phyloP scores from a whole-genome alignment of 2,888 invertebrate species.

The Mythimna albipuncta region DNA sequence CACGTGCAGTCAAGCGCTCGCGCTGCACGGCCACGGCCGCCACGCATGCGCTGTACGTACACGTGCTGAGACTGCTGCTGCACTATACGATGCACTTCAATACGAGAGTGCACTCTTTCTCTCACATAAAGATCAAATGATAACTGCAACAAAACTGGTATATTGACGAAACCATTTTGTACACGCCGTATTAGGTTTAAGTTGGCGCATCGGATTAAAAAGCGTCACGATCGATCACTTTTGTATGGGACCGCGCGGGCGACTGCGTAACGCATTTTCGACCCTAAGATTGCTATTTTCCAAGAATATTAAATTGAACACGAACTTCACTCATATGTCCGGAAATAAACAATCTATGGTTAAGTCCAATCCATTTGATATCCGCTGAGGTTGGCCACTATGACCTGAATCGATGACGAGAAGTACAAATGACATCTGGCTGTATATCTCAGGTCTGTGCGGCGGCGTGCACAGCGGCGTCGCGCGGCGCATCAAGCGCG shows the following conservation, averaged over 20 bases:
- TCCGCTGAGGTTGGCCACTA: not conserved
- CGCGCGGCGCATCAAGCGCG: slow-evolving; percentile 90
- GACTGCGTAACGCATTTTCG: no score
- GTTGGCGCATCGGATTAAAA: no score
- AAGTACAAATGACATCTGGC: not conserved
- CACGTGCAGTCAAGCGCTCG: slow-evolving; percentile 22
- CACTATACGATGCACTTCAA: not conserved
- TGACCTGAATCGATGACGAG: not conserved
- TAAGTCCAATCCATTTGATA: no score
- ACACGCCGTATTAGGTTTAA: no score
- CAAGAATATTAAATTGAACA: no score
- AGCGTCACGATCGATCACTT: no score
- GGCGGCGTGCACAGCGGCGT: slow-evolving; percentile 94
- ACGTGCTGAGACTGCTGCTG: not conserved
- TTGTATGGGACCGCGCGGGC: no score
- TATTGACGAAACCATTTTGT: no score
- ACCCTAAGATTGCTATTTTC: no score
- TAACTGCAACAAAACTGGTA: no score
- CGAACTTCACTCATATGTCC: no score
- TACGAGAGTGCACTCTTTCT: not conserved
- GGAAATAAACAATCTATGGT: no score
- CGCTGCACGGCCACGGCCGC: not conserved
- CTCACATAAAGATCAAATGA: not conserved
- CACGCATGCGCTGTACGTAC: slow-evolving; percentile 2
- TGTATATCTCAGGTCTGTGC: slow-evolving; percentile 91